Percentiles rank a stretch among this genome's conserved stretches.
Conservation (phyloP, 2,113 vertebrate species). For the zebrafish (Danio rerio) region GRCz12tu NC_133182.1:30108001-30108500, state of each 20-base stretch:
- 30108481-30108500: too few relatives aligned
- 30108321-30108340: slow-evolving; percentile 91
- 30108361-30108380: slow-evolving; percentile 79
- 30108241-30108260: slow-evolving; percentile 81
- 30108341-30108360: slow-evolving; percentile 91
- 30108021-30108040: slow-evolving; percentile 73
- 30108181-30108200: slow-evolving; percentile 84
- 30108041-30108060: slow-evolving; percentile 62
- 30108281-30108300: slow-evolving; percentile 71
- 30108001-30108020: slow-evolving; percentile 93
- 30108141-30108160: slow-evolving; percentile 88
- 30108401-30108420: too few relatives aligned
- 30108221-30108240: slow-evolving; percentile 89
- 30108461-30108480: too few relatives aligned
- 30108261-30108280: slow-evolving; percentile 75
- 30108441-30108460: too few relatives aligned
- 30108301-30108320: slow-evolving; percentile 83
- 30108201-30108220: slow-evolving; percentile 92
- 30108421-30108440: too few relatives aligned
- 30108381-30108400: neutral
- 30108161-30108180: slow-evolving; percentile 80
- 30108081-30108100: slow-evolving; percentile 65
- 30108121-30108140: slow-evolving; percentile 83
- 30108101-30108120: slow-evolving; percentile 67
- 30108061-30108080: slow-evolving; percentile 76